Base-by-base conservation (phyloP, 2,888 invertebrate genomes). In the Pseudococcus viburni region DNA sequence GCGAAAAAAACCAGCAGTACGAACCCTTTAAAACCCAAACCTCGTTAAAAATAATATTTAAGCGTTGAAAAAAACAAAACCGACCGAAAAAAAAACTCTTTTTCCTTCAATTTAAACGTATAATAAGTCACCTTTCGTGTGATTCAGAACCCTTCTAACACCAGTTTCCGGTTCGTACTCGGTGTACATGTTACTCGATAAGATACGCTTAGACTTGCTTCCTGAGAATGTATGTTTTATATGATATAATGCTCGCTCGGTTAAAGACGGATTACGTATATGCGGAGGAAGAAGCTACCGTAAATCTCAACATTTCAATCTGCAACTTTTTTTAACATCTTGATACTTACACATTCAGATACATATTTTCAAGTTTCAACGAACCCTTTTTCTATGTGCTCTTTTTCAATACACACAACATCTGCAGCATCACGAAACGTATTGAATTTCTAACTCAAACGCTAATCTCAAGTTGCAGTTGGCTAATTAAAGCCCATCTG, bases 61-160 rank as follows among this genome's bases (percentile, higher is more conserved):
- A 64, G 86, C 86, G 86, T 39, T 17, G 46, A 86, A 46, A 86
- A 86, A 64, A 86, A 86, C 19, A 64, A 68, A 68, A 86, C 33
- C 17, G 19, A 86, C 59, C 59, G 42, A 86, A 68, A 86, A 33
- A 64, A 68, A 86, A 33, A 33, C 26, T 8, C 19, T 68, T 46
- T 86, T 86, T 86, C 86, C 68, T 86, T 86, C 64, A 86, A 86
- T 86, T 86, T 86, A 68, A 86, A 46, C 86, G 68, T 59, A 68
- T 86, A 86, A 86, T 86, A 86, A 86, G 86, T 68, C 86, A 86
- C 86, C 86, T 86, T 86, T 86, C 86, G 86, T 86, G 86, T 86
- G 86, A 86, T 68, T 86, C 86, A 86, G 46, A 86, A 86, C 86
- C 86, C 86, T 68, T 59, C 64, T 86, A 86, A 86, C 68, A 68